Conservation (phyloP, 1,140 invertebrate species). For the Mactra quadrangularis region DNA sequence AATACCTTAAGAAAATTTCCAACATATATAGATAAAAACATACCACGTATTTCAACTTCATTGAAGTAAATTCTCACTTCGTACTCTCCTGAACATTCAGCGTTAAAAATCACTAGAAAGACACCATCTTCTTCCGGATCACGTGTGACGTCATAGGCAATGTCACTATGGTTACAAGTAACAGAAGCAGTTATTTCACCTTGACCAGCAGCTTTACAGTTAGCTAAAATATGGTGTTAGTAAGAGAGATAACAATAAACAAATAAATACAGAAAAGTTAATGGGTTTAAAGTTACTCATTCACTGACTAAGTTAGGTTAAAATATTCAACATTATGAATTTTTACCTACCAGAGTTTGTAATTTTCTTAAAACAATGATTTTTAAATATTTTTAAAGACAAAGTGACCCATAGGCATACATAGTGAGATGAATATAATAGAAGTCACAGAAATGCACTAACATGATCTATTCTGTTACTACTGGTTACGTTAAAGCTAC, state of each 20-base stretch:
- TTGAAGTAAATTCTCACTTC: constrained; percentile 96
- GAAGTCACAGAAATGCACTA: too few relatives aligned
- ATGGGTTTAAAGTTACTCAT: neutral
- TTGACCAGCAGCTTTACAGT: constrained; percentile 88
- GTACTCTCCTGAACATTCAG: constrained; percentile 94
- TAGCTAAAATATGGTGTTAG: constrained; percentile 60
- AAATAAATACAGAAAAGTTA: neutral
- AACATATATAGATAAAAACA: constrained; percentile 43
- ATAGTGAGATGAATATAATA: too few relatives aligned
- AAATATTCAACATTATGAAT: too few relatives aligned
- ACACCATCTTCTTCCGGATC: constrained; percentile 45
- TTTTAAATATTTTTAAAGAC: too few relatives aligned
- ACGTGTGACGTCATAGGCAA: constrained; percentile 57
- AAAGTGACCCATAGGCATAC: too few relatives aligned
- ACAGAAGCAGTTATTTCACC: constrained; percentile 87
- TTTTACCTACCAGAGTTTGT: too few relatives aligned
- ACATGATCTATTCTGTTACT: too few relatives aligned
- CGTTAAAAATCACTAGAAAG: constrained; percentile 90
- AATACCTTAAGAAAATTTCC: too few relatives aligned
- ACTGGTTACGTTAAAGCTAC: too few relatives aligned
- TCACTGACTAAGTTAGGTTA: neutral
- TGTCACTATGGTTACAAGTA: constrained; percentile 48
- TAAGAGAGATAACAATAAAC: neutral
- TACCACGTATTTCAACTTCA: constrained; percentile 94
- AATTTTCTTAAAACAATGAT: too few relatives aligned